Conservation (phyloP, 2,888 invertebrate genomes). For the Melanostoma scalare region DNA sequence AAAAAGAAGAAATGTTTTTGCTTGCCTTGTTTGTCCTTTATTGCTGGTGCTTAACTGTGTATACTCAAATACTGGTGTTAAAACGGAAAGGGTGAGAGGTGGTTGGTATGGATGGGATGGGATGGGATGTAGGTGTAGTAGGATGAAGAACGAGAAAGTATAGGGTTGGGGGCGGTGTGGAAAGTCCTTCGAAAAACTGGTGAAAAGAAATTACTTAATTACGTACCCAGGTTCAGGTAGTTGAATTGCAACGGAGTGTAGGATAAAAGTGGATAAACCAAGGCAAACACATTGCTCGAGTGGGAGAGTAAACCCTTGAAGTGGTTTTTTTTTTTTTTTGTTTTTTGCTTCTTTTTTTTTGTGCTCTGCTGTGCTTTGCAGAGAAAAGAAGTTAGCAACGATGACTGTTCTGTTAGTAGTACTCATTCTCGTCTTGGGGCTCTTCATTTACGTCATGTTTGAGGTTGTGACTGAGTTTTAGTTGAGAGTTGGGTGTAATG, state of each 20-base stretch:
- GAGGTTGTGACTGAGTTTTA: constrained; percentile 43
- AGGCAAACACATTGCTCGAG: constrained; percentile 37
- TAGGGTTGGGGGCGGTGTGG: not conserved
- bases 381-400: not conserved
- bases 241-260: constrained; percentile 54
- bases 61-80: constrained; percentile 66
- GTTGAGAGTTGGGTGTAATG: constrained; percentile 14
- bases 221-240: constrained; percentile 72
- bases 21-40: constrained; percentile 62
- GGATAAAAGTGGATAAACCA: constrained; percentile 46
- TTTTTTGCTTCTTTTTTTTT: not conserved
- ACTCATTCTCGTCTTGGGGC: constrained; percentile 40
- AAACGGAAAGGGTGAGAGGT: constrained; percentile 33
- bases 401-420: constrained; percentile 13
- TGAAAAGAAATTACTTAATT: constrained; percentile 73
- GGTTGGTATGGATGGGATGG: constrained; percentile 11
- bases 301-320: constrained; percentile 47
- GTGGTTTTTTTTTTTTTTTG: constrained; percentile 40
- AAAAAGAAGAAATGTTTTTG: not conserved
- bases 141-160: too few species aligned
- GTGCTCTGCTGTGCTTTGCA: constrained; percentile 1
- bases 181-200: constrained; percentile 68
- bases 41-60: constrained; percentile 71
- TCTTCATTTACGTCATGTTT: constrained; percentile 51
- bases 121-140: not conserved